Conservation (phyloP, 2,113 vertebrate species). For the Pygoscelis adeliae region DNA sequence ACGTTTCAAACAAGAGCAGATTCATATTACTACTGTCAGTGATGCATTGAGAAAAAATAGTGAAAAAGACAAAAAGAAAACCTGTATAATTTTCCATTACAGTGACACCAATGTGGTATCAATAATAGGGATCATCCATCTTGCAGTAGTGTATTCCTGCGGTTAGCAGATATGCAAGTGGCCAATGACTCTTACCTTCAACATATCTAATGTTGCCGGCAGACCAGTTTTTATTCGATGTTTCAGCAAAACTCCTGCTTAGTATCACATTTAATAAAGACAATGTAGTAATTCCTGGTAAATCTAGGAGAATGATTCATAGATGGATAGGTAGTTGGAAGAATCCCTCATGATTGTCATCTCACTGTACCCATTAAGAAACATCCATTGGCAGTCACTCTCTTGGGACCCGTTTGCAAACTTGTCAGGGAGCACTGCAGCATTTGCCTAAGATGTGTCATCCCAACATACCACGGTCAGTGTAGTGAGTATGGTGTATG, state of each 20-base stretch:
- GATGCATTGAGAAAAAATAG: background rate
- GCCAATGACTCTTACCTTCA: background rate
- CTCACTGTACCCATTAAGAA: background rate
- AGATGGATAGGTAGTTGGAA: background rate
- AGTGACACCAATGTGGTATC: background rate
- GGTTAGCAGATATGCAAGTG: background rate
- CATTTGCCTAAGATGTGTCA: background rate
- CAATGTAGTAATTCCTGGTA: background rate
- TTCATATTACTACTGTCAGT: background rate
- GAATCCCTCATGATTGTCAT: background rate
- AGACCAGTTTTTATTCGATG: background rate
- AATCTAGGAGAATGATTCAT: background rate
- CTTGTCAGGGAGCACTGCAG: background rate
- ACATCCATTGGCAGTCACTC: background rate
- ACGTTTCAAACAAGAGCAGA: background rate
- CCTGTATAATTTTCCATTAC: background rate
- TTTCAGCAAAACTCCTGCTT: background rate
- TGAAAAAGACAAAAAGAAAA: background rate
- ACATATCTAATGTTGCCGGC: background rate
- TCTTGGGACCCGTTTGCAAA: background rate
- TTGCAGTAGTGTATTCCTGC: background rate
- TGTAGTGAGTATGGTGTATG: accelerated
- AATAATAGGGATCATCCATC: background rate
- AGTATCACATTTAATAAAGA: background rate
- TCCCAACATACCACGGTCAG: accelerated